Percentiles rank a stretch among this genome's conserved stretches.
Evolutionary conservation across 2,888 invertebrate genomes (phyloP).

Genomic region (Phyllotreta striolata): DNA sequence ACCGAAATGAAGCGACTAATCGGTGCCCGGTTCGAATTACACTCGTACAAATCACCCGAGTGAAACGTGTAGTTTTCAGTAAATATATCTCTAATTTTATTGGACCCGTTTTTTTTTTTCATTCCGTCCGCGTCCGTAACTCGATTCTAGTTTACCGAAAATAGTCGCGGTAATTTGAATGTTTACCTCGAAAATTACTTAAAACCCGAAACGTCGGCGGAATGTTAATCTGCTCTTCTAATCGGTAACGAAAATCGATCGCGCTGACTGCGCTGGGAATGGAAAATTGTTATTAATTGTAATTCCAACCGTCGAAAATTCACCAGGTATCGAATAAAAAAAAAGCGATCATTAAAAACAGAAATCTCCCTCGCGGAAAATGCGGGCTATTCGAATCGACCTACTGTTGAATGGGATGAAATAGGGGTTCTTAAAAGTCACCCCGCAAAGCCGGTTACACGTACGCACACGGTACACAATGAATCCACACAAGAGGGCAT

Average conservation of each 20-base stretch:
- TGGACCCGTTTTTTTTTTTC: neutral
- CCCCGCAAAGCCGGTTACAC: slow-evolving; percentile 38
- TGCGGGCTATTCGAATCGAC: too few relatives aligned
- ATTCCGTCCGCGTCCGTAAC: too few relatives aligned
- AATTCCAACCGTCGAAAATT: too few relatives aligned
- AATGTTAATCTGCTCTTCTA: neutral
- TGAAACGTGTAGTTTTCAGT: slow-evolving; percentile 28
- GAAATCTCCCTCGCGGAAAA: too few relatives aligned
- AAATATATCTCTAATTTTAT: slow-evolving; percentile 26
- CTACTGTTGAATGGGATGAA: slow-evolving; percentile 30
- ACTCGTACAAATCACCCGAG: slow-evolving; percentile 19
- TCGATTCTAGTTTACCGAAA: slow-evolving; percentile 8
- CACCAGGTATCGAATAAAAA: too few relatives aligned
- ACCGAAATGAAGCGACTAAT: slow-evolving; percentile 25
- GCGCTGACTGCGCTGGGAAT: too few relatives aligned
- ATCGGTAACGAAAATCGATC: too few relatives aligned
- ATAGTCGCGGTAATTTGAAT: slow-evolving; percentile 1
- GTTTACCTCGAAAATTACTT: neutral
- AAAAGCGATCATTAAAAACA: too few relatives aligned
- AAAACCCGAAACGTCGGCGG: neutral
- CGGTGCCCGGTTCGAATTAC: slow-evolving; percentile 19
- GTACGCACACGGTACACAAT: slow-evolving; percentile 33
- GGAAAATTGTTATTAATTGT: too few relatives aligned
- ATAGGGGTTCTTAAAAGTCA: slow-evolving; percentile 40
- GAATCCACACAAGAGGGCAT: too few relatives aligned